Percentiles rank a stretch among this genome's conserved stretches.
phyloP scores from a whole-genome alignment of 2,888 invertebrate species.

The Helobdella robusta region DNA sequence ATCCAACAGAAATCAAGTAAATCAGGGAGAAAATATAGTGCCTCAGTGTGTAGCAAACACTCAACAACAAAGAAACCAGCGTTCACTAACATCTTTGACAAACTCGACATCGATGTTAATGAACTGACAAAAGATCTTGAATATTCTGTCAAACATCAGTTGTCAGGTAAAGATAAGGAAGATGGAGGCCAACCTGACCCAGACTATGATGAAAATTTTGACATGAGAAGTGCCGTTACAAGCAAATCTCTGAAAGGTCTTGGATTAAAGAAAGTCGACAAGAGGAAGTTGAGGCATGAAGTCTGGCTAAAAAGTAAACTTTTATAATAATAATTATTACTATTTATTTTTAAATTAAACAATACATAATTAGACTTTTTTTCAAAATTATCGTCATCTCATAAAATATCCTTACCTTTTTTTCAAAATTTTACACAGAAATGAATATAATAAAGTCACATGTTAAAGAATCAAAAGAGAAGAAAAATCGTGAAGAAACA shows the following conservation, averaged over 20 bases:
- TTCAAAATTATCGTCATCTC: too few species aligned
- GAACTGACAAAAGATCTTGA: slow-evolving; percentile 15
- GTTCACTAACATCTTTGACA: slow-evolving; percentile 16
- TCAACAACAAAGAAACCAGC: too few species aligned
- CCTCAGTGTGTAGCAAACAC: too few species aligned
- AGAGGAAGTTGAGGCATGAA: slow-evolving; percentile 15
- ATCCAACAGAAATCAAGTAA: too few species aligned
- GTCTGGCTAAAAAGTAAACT: slow-evolving; percentile 17
- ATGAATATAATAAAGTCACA: not conserved
- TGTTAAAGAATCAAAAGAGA: slow-evolving; percentile 38
- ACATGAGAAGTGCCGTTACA: slow-evolving; percentile 19
- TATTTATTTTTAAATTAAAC: not conserved
- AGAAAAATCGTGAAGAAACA: slow-evolving; percentile 40
- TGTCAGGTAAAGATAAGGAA: not conserved
- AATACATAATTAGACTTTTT: too few species aligned
- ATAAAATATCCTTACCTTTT: too few species aligned
- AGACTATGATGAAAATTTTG: slow-evolving; percentile 17
- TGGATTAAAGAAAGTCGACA: slow-evolving; percentile 20
- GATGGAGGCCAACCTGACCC: slow-evolving; percentile 4
- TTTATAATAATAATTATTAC: not conserved
- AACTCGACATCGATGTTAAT: slow-evolving; percentile 4
- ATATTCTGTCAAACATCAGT: not conserved
- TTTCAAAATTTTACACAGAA: too few species aligned
- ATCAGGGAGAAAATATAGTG: too few species aligned
- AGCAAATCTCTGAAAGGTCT: slow-evolving; percentile 20